Conservation (phyloP, 2,797 vertebrate species). For the Steatocranus sp. region DNA sequence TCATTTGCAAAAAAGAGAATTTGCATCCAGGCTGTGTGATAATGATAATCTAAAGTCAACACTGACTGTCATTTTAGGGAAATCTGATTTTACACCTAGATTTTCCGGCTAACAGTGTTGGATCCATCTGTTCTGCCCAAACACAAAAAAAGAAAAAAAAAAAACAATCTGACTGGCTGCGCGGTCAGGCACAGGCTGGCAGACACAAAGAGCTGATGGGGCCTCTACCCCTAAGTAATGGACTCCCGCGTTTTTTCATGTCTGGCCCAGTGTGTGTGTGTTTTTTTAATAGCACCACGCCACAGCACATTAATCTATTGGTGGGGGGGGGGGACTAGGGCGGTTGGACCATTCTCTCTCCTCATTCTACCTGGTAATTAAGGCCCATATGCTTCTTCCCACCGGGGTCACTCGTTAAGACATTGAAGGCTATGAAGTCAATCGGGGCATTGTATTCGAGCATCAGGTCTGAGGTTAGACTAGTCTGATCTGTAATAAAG, state of each 20-base stretch:
- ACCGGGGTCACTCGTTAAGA: conserved; percentile 16
- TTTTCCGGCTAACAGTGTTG: not conserved
- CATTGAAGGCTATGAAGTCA: not conserved
- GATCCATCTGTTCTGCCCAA: not conserved
- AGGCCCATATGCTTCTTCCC: conserved; percentile 50
- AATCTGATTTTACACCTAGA: not conserved
- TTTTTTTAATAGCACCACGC: conserved; percentile 1
- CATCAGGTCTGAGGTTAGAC: not conserved
- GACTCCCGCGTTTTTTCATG: conserved; percentile 35
- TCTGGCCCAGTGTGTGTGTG: conserved; percentile 17
- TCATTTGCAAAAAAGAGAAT: not conserved
- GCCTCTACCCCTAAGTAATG: conserved; percentile 55
- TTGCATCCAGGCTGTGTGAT: not conserved
- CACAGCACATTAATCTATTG: conserved; percentile 26
- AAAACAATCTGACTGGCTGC: not conserved
- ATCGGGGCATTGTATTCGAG: not conserved
- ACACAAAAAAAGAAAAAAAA: rapidly evolving
- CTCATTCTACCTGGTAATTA: conserved; percentile 43
- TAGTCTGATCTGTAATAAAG: conserved; percentile 13
- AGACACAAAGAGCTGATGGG: conserved; percentile 40
- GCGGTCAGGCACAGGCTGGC: not conserved
- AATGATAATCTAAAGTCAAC: not conserved
- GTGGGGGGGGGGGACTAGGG: not conserved
- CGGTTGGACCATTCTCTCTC: not conserved
- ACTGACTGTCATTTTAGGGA: not conserved